Evolutionary conservation across 2,888 invertebrate genomes (phyloP), one percentile per base, ranked within the genome.

Genomic region (Drosophila buzzatii): DNA sequence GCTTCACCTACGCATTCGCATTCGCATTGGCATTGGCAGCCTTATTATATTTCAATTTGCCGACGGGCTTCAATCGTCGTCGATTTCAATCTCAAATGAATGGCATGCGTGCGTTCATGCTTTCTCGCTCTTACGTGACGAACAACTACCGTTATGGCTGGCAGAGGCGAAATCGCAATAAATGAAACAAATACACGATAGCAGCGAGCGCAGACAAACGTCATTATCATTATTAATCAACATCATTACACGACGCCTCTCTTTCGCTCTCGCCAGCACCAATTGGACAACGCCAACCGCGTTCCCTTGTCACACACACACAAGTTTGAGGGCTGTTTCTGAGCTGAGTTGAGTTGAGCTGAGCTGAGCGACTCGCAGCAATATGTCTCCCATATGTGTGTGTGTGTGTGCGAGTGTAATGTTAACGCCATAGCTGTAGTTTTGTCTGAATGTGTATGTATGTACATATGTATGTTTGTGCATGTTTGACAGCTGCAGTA

Each of bases 41-140:
- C n/a, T 52, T 55, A 44, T 56, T 49, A 49, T 45, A 27, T 66
- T 68, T 66, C 77, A 45, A 63, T 79, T 74, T 81, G 74, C 85
- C 86, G 86, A 73, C 86, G 86, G 51, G 86, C 72, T 76, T 63
- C 51, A 67, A 47, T n/a, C 61, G 31, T 75, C 65, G 72, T 68
- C 61, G 72, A 58, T 63, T 55, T 35, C 70, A 45, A 59, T 59
- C 69, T 77, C 70, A 66, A 71, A 70, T 69, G 56, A 57, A 70
- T 56, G 41, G 66, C 67, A 72, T 68, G 76, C 79, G 82, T 73
- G 71, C 76, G 69, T 59, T 81, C 83, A 78, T 82, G 88, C 86
- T 85, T 69, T 90, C 83, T 88, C 76, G 75, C 81, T 76, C 72
- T 85, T 74, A 67, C 79, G 52, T 64, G 56, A 61, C 66, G 33